Conservation (phyloP, 2,888 invertebrate genomes). For the Epinotia nisella region DNA sequence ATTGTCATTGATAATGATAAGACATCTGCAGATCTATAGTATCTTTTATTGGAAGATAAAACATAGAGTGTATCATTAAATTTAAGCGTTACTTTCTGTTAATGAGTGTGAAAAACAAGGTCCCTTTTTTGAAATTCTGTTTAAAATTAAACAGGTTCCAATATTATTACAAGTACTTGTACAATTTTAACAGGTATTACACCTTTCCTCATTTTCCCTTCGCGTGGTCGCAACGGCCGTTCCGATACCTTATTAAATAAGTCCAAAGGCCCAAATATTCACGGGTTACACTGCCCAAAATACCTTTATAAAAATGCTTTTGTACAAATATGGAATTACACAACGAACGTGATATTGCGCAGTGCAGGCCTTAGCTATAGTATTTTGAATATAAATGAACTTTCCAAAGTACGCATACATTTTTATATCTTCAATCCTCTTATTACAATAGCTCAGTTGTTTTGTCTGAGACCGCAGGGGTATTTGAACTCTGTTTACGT, state of each 20-base stretch:
- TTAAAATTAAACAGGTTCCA: background rate
- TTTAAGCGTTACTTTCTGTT: no score
- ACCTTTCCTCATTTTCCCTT: background rate
- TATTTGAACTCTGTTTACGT: conserved; percentile 29
- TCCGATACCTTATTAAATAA: conserved; percentile 22
- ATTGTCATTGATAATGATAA: no score
- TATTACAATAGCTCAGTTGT: conserved; percentile 44
- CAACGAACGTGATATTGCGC: conserved; percentile 39
- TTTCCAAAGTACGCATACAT: conserved; percentile 45
- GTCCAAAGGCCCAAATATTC: conserved; percentile 1
- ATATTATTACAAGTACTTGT: background rate
- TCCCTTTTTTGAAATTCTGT: background rate
- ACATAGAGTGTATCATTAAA: no score
- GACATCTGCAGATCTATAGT: no score
- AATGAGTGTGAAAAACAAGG: background rate
- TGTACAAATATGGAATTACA: conserved; percentile 46
- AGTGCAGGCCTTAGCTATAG: conserved; percentile 44
- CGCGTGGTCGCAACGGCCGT: background rate
- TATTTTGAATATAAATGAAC: conserved; percentile 55
- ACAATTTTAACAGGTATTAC: background rate
- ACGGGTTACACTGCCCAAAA: conserved; percentile 15
- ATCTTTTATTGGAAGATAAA: no score
- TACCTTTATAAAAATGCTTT: conserved; percentile 43
- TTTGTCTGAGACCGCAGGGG: conserved; percentile 19
- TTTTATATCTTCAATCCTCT: conserved; percentile 43